phyloP scores from a whole-genome alignment of 2,113 vertebrate species.

The Todiramphus saurophagus region DNA sequence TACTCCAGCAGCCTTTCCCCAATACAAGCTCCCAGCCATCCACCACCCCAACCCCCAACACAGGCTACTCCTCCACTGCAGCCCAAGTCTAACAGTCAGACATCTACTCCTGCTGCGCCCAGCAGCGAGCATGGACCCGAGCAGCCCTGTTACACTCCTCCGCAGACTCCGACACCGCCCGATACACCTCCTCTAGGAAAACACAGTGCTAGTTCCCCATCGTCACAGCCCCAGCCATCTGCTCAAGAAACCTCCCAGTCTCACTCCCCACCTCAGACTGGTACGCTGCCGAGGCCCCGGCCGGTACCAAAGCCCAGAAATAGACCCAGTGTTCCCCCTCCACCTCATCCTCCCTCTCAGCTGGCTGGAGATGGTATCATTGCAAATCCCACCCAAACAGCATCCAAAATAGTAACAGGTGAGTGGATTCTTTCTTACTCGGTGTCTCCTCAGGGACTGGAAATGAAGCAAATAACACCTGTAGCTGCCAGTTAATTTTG shows the following conservation, averaged over 20 bases:
- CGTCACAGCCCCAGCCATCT: background rate
- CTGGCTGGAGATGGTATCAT: constrained; percentile 40
- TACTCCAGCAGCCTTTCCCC: constrained; percentile 85
- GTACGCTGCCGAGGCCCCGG: constrained; percentile 84
- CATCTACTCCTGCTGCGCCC: background rate
- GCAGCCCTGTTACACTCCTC: constrained; percentile 74
- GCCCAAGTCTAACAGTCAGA: constrained; percentile 39
- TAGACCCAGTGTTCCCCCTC: constrained; percentile 89
- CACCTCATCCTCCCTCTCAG: constrained; percentile 82
- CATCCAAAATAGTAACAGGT: constrained; percentile 90
- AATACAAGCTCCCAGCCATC: constrained; percentile 91
- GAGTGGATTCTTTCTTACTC: constrained; percentile 1
- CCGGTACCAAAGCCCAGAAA: constrained; percentile 93
- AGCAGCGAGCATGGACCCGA: constrained; percentile 72
- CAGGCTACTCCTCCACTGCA: constrained; percentile 74
- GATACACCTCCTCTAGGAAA: constrained; percentile 84
- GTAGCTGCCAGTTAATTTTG: background rate
- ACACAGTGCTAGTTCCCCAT: background rate
- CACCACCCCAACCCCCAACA: constrained; percentile 89
- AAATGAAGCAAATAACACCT: background rate
- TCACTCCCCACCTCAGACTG: constrained; percentile 68
- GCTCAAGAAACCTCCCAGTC: constrained; percentile 67
- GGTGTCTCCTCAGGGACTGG: background rate
- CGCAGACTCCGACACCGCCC: constrained; percentile 88
- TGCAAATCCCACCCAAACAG: constrained; percentile 47